These are phyloP conservation scores for Oxyruncus cristatus DNA, from an alignment of 2,113 vertebrate species.

Conservation along the genomic window DNA sequence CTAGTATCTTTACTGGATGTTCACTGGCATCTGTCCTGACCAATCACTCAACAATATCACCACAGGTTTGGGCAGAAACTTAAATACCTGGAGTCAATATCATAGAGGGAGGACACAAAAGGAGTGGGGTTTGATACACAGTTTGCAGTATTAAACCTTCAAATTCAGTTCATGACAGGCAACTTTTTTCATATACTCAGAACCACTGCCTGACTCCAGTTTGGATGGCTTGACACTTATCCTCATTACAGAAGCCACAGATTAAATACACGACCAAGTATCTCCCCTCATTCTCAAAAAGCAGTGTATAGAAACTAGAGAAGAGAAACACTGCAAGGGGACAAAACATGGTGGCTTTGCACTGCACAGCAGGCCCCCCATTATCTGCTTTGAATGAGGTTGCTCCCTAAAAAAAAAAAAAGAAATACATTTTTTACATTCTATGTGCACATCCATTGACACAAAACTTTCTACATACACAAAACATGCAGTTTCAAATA, in stretches of 20 bases:
- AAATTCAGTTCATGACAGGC: background rate
- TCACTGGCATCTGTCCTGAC: background rate
- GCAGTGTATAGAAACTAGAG: background rate
- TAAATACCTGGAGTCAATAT: background rate
- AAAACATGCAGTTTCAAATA: background rate
- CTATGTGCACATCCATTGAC: background rate
- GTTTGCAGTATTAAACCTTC: background rate
- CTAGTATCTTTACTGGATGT: background rate
- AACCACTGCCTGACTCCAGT: background rate
- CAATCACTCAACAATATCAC: background rate
- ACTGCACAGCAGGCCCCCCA: background rate
- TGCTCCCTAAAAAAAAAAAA: background rate
- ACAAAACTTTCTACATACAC: background rate
- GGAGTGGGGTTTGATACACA: fast-evolving
- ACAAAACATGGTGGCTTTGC: background rate
- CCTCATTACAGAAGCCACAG: background rate
- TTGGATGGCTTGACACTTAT: background rate
- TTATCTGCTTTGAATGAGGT: background rate
- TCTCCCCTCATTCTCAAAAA: background rate
- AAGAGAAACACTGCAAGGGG: background rate
- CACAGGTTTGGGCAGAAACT: background rate
- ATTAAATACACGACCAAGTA: background rate
- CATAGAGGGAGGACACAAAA: background rate
- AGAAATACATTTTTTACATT: background rate
- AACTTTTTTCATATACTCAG: background rate